These are phyloP conservation scores for Cryptocephalus primarius DNA, from an alignment of 2,888 invertebrate genomes.

Conservation along the genomic window DNA sequence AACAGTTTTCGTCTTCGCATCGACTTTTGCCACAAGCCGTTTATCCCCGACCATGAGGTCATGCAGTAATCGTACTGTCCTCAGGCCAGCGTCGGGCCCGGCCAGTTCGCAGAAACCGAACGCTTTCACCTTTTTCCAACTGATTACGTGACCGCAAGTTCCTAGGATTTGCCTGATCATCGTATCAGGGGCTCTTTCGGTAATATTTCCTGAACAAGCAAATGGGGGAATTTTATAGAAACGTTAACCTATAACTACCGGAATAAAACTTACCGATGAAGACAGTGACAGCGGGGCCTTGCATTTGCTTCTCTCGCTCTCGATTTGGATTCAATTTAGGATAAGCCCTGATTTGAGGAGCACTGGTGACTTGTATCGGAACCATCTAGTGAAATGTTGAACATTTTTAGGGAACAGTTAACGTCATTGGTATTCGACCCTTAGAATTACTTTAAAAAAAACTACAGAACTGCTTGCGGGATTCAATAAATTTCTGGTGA, in stretches of 20 bases:
- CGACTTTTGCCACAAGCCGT: slow-evolving; percentile 89
- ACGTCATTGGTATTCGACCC: not conserved
- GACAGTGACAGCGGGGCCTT: slow-evolving; percentile 89
- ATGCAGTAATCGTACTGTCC: slow-evolving; percentile 87
- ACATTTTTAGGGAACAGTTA: not conserved
- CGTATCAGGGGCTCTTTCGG: slow-evolving; percentile 87
- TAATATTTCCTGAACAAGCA: slow-evolving; percentile 60
- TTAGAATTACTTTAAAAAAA: too few relatives aligned
- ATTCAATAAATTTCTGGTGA: too few relatives aligned
- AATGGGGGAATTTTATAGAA: not conserved
- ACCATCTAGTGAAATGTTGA: slow-evolving; percentile 39
- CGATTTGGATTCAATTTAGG: slow-evolving; percentile 34
- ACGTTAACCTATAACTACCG: not conserved
- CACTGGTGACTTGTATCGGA: slow-evolving; percentile 38
- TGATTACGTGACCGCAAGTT: slow-evolving; percentile 87
- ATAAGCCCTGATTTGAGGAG: slow-evolving; percentile 35
- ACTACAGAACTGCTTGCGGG: too few relatives aligned
- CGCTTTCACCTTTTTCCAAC: slow-evolving; percentile 96
- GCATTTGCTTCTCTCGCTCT: slow-evolving; percentile 35
- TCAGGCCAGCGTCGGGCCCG: slow-evolving; percentile 87
- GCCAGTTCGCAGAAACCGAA: slow-evolving; percentile 98
- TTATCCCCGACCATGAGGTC: slow-evolving; percentile 89
- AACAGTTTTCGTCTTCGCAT: slow-evolving; percentile 91
- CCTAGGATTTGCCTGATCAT: slow-evolving; percentile 88
- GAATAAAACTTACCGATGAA: slow-evolving; percentile 65